Conservation (phyloP, 1,140 invertebrate genomes). For the Philaenus spumarius region DNA sequence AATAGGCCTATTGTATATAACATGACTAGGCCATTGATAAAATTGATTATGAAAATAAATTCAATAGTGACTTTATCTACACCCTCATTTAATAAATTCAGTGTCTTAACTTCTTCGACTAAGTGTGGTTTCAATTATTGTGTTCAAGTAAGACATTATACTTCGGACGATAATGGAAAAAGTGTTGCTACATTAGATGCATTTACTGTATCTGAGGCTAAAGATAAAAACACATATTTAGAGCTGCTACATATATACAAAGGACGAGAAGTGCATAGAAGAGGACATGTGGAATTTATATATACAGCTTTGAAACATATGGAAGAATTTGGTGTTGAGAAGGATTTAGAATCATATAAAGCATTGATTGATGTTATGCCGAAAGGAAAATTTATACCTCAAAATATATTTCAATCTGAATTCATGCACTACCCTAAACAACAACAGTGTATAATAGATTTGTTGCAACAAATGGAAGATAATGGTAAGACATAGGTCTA, state of each 20-base stretch:
- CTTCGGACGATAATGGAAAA: not conserved
- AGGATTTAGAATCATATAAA: slow-evolving; percentile 91
- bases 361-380: slow-evolving; percentile 84
- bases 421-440: slow-evolving; percentile 92
- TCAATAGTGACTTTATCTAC: too few species aligned
- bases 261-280: slow-evolving; percentile 48
- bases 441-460: slow-evolving; percentile 80
- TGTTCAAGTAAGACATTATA: not conserved
- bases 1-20: too few species aligned
- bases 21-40: too few species aligned
- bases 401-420: slow-evolving; percentile 73
- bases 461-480: slow-evolving; percentile 86
- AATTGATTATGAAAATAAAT: too few species aligned
- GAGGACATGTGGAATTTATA: slow-evolving; percentile 91
- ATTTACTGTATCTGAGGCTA: slow-evolving; percentile 44
- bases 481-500: slow-evolving; percentile 54
- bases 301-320: slow-evolving; percentile 79
- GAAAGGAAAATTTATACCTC: slow-evolving; percentile 80
- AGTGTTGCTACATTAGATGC: slow-evolving; percentile 9
- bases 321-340: slow-evolving; percentile 83
- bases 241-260: slow-evolving; percentile 66
- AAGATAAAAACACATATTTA: slow-evolving; percentile 66
- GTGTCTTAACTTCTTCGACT: too few species aligned
- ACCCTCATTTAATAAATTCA: too few species aligned
- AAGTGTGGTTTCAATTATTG: not conserved